A percentile compares a stretch with the other conserved stretches of the same genome.
Conservation (phyloP, 37 sponge, comb jelly and placozoan species). For the Haliclona indistincta region DNA sequence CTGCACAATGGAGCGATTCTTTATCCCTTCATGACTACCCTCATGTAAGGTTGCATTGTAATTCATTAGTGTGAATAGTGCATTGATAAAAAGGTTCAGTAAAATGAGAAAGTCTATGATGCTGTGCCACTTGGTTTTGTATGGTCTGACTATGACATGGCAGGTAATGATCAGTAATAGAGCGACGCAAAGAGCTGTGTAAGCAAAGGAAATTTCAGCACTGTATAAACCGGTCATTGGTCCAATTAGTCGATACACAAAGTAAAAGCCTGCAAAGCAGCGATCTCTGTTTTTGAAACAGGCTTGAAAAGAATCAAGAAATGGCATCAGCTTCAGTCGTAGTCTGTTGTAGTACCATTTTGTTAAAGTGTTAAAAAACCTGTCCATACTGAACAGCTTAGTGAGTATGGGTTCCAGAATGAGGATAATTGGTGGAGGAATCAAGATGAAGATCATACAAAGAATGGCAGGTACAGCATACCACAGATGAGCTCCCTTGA, state of each 20-base stretch:
- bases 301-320: constrained; percentile 3
- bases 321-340: constrained; percentile 1
- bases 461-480: constrained; percentile 3
- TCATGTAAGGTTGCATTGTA: too few relatives aligned
- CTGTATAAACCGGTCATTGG: too few relatives aligned
- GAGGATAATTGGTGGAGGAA: constrained; percentile 1
- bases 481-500: neutral
- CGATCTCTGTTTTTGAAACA: constrained; percentile 1
- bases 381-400: neutral
- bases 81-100: constrained; percentile 19
- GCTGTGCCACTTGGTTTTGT: constrained; percentile 34
- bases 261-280: constrained; percentile 4
- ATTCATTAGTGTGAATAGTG: too few relatives aligned
- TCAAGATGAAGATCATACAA: neutral
- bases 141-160: constrained; percentile 48
- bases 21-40: too few relatives aligned
- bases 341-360: neutral
- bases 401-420: neutral
- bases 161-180: constrained; percentile 9
- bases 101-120: constrained; percentile 38
- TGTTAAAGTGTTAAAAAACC: neutral
- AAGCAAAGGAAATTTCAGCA: neutral
- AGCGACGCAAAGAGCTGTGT: neutral
- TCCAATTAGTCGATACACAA: neutral
- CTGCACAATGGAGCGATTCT: too few relatives aligned